Conservation (phyloP, 2,888 invertebrate species). For the Eilema griseolum region DNA sequence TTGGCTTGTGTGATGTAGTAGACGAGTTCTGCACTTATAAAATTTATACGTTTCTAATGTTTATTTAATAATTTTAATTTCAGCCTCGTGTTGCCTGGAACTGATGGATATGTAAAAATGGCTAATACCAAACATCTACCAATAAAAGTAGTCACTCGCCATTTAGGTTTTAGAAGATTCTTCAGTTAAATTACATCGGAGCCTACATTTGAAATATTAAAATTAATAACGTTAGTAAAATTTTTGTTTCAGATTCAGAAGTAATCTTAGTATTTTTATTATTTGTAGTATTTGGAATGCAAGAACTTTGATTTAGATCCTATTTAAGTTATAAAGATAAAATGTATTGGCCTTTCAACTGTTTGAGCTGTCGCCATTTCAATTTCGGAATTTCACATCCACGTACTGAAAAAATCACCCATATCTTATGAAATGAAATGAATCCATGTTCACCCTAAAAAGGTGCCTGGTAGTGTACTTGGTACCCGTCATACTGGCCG, state of each 20-base stretch:
- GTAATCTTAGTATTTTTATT: too few relatives aligned
- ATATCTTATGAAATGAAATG: too few relatives aligned
- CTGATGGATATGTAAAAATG: background rate
- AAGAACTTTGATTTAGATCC: too few relatives aligned
- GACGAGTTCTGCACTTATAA: background rate
- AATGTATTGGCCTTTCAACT: too few relatives aligned
- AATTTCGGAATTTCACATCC: background rate
- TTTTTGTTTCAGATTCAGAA: background rate
- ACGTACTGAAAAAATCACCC: too few relatives aligned
- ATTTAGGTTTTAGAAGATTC: background rate
- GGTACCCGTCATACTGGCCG: too few relatives aligned
- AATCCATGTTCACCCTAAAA: too few relatives aligned
- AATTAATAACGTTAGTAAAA: background rate
- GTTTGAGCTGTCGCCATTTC: background rate
- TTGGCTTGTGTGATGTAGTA: background rate
- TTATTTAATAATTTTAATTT: background rate
- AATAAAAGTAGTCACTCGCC: background rate
- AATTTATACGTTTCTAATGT: background rate
- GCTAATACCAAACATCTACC: background rate
- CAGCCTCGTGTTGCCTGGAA: slow-evolving; percentile 5
- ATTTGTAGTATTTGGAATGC: too few relatives aligned
- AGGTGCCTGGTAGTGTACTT: too few relatives aligned
- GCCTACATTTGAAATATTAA: background rate
- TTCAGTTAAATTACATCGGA: background rate
- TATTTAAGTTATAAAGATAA: background rate